Evolutionary conservation across 2,113 vertebrate species (phyloP), one percentile per base, ranked within the genome.

Genomic region (Serilophus lunatus): DNA sequence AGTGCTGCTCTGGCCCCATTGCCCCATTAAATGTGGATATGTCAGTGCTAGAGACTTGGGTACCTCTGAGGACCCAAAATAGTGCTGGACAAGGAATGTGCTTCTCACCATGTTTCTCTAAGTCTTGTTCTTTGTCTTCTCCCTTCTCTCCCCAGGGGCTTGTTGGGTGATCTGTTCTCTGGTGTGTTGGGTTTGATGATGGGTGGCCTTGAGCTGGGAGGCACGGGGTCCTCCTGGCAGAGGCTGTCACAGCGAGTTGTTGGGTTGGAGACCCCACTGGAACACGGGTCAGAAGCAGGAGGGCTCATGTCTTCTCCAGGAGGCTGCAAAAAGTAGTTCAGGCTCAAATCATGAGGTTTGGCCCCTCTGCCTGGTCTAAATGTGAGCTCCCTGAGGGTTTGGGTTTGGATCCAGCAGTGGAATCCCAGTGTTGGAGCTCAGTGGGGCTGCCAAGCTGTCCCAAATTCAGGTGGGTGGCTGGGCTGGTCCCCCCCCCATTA

Each of bases 391-490:
- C 57, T 20, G 49, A 45, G 82, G 82, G 40, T 26, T 54, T 44
- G 44, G 47, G 40, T 80, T 94, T 89, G 81, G 69, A 83, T 65
- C 7, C 47, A 45, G 36, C 76, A 49, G 53, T 33, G 47, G 63
- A 83, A n/a, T 12, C 4, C 2, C 0, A 0, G 24, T 2, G 14
- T 1, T 56, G 61, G 5, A 78, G 60, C 38, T 75, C 18, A 28
- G 24, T 0, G 2, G 13, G 10, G n/a, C 76, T 49, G 88, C 84
- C 18, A 23, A 78, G 54, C 47, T 44, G 76, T 53, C 36, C 76
- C 64, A 1, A 15, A 57, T 28, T 93, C 86, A 79, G 78, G 77
- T 80, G 84, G 89, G 95, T 96, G 72, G 90, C 80, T 45, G 79
- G 64, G 45, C 47, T 60, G 60, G 4, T 64, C 29, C 16, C 36